Evolutionary conservation across 2,113 vertebrate species (phyloP).

Genomic region (Nanorana parkeri): DNA sequence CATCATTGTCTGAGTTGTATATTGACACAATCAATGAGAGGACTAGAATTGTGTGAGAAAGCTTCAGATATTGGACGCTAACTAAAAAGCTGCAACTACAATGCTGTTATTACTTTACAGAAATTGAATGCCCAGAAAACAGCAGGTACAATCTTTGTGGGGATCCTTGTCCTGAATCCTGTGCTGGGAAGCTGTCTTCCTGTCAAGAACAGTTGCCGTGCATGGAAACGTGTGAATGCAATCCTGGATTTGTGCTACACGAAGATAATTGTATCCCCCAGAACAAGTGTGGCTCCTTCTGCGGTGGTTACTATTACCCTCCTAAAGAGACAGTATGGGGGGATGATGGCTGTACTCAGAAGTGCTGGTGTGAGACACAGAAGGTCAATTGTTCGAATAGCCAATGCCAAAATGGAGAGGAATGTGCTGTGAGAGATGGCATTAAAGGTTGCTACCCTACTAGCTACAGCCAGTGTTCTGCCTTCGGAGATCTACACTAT

Average conservation of each 20-base stretch:
- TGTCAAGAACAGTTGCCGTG: constrained; percentile 55
- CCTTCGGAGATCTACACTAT: neutral
- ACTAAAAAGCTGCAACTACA: too few species aligned
- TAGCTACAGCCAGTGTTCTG: constrained; percentile 38
- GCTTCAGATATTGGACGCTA: too few species aligned
- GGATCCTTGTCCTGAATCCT: constrained; percentile 64
- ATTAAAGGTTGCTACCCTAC: rapidly evolving
- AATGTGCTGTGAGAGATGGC: neutral
- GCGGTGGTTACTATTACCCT: constrained; percentile 50
- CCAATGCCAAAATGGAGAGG: neutral
- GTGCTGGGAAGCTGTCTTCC: constrained; percentile 34
- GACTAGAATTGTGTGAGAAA: too few species aligned
- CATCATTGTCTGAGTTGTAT: too few species aligned
- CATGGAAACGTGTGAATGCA: constrained; percentile 69
- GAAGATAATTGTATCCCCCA: constrained; percentile 60
- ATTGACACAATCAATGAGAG: too few species aligned
- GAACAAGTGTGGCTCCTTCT: constrained; percentile 63
- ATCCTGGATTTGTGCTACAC: constrained; percentile 63
- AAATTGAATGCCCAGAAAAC: constrained; percentile 66
- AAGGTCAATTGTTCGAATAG: neutral
- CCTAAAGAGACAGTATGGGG: neutral
- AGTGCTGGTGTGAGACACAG: neutral
- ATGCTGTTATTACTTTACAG: constrained; percentile 53
- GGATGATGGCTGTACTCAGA: neutral
- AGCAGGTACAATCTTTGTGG: constrained; percentile 65